A percentile compares a stretch with the other conserved stretches of the same genome.
phyloP scores from a whole-genome alignment of 2,113 vertebrate genomes.

The Sinocyclocheilus rhinocerous region DNA sequence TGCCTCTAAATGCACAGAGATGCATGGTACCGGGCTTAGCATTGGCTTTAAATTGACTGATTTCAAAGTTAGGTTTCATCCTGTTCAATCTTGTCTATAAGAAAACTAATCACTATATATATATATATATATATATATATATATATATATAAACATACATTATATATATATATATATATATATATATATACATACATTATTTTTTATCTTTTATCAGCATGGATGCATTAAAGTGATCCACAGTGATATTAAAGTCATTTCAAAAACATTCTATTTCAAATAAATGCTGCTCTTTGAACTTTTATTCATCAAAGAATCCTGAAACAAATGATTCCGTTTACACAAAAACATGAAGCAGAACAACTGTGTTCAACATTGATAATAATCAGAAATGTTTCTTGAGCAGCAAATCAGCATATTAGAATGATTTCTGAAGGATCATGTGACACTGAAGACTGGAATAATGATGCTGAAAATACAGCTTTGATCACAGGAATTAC shows the following conservation, averaged over 20 bases:
- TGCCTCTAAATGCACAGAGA: not conserved
- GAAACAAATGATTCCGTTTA: not conserved
- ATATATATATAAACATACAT: too few species aligned
- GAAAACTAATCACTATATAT: too few species aligned
- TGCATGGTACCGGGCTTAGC: not conserved
- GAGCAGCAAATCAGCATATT: not conserved
- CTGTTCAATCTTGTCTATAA: not conserved
- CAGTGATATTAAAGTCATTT: not conserved
- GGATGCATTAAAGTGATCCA: not conserved
- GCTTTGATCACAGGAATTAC: not conserved
- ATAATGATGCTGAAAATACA: not conserved
- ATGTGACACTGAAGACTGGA: not conserved
- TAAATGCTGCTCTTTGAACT: not conserved
- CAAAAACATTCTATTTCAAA: not conserved
- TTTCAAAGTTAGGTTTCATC: not conserved
- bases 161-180: too few species aligned
- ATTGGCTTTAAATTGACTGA: slow-evolving; percentile 5
- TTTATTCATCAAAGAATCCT: not conserved
- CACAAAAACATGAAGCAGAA: not conserved
- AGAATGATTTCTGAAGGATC: too few species aligned
- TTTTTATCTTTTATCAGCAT: not conserved
- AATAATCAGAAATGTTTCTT: not conserved
- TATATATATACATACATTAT: too few species aligned
- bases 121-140: too few species aligned
- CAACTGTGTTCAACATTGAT: not conserved